These are phyloP conservation scores for Platichthys stellatus DNA, from an alignment of 2,113 vertebrate species.

Conservation along the genomic window DNA sequence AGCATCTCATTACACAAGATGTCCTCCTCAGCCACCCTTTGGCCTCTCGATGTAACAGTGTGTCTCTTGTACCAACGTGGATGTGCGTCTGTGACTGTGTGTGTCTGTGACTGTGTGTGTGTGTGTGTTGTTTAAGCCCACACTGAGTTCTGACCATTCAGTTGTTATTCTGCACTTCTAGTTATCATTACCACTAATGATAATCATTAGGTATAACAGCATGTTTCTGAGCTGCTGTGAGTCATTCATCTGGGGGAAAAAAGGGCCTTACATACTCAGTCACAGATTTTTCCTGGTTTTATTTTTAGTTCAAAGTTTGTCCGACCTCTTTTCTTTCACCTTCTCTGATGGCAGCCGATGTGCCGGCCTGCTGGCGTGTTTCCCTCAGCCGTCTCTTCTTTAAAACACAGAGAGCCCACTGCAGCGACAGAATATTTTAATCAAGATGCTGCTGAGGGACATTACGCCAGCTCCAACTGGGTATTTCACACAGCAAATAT, in stretches of 20 bases:
- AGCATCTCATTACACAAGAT: not conserved
- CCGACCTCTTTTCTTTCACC: constrained; percentile 7
- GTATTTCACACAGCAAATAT: constrained; percentile 48
- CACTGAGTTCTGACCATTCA: not conserved
- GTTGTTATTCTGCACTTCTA: no score
- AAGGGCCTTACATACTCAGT: no score
- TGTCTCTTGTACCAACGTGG: not conserved
- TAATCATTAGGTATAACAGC: not conserved
- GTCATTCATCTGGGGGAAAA: no score
- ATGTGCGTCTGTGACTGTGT: not conserved
- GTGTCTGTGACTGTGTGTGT: not conserved
- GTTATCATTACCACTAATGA: no score
- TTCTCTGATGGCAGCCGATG: not conserved
- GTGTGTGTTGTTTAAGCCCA: not conserved
- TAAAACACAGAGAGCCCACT: constrained; percentile 42
- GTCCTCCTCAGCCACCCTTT: constrained; percentile 39
- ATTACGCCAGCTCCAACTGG: constrained; percentile 54
- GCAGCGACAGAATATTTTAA: constrained; percentile 64
- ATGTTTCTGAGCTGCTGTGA: not conserved
- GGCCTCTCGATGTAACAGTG: constrained; percentile 18
- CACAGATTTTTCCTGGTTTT: not conserved
- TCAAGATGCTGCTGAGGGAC: constrained; percentile 58
- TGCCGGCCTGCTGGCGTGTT: constrained; percentile 25
- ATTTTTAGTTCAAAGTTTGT: constrained; percentile 5
- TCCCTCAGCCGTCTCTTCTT: constrained; percentile 43